A percentile compares a stretch with the other conserved stretches of the same genome.
These are phyloP conservation scores for Malacoraja senta DNA, from an alignment of 2,797 vertebrate species.

Conservation along the genomic window DNA sequence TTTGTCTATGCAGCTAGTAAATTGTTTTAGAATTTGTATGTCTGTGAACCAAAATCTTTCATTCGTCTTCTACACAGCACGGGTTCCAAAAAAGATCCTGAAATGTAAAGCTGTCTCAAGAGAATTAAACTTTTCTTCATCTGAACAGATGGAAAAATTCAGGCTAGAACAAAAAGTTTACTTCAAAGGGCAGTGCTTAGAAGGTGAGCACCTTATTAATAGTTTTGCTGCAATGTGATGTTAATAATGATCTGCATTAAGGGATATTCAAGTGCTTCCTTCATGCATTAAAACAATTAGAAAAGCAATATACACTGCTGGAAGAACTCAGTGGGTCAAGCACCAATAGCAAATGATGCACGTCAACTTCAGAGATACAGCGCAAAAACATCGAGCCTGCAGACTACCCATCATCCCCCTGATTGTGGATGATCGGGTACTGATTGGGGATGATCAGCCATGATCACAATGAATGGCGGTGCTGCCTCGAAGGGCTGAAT, in stretches of 20 bases:
- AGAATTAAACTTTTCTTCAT: conserved; percentile 95
- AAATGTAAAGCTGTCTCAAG: conserved; percentile 97
- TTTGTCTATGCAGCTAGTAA: background rate
- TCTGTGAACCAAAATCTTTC: conserved; percentile 32
- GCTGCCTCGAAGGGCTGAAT: no score
- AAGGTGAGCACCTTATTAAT: conserved; percentile 65
- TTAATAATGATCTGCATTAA: background rate
- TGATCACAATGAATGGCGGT: no score
- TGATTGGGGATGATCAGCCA: no score
- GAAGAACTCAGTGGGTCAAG: no score
- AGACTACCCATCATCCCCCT: no score
- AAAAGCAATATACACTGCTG: no score
- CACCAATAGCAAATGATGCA: no score
- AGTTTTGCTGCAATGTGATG: background rate
- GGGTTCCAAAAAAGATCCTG: conserved; percentile 96
- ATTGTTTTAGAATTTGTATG: background rate
- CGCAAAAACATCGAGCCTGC: no score
- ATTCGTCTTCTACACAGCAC: conserved; percentile 63
- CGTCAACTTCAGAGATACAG: no score
- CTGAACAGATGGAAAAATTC: conserved; percentile 97
- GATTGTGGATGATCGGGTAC: no score
- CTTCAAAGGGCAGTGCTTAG: conserved; percentile 98
- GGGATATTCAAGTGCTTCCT: background rate
- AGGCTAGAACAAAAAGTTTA: conserved; percentile 97
- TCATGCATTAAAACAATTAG: background rate